Conservation (phyloP, 92 coral and sea anemone genomes). For the Meandrina meandrites region DNA sequence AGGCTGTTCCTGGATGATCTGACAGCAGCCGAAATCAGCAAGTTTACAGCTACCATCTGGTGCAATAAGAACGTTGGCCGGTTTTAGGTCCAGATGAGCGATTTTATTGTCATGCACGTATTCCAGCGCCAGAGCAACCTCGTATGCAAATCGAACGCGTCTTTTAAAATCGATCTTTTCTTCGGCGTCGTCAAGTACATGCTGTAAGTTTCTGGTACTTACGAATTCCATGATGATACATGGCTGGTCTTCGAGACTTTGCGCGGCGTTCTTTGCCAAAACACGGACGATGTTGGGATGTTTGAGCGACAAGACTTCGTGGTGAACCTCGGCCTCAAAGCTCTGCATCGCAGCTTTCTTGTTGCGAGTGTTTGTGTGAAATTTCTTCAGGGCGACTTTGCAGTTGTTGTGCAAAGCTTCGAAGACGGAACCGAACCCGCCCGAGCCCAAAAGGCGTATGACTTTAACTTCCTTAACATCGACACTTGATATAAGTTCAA, state of each 20-base stretch:
- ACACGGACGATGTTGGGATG: conserved; percentile 91
- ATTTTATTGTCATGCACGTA: conserved; percentile 77
- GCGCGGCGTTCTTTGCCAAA: conserved; percentile 66
- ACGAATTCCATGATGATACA: conserved; percentile 93
- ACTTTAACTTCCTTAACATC: conserved; percentile 75
- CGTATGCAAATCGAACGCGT: conserved; percentile 69
- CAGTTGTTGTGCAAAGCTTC: conserved; percentile 80
- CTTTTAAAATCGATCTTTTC: conserved; percentile 77
- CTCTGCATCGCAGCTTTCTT: conserved; percentile 98
- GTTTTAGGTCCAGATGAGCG: conserved; percentile 94
- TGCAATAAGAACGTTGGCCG: conserved; percentile 79
- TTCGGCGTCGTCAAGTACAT: conserved; percentile 77
- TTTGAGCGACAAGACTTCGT: conserved; percentile 75
- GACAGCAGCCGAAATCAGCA: conserved; percentile 96
- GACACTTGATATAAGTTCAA: conserved; percentile 41
- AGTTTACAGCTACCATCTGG: conserved; percentile 82
- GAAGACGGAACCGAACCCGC: conserved; percentile 94
- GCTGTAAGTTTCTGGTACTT: conserved; percentile 83
- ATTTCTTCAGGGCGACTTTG: conserved; percentile 82
- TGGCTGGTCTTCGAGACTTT: conserved; percentile 82
- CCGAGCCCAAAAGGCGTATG: conserved; percentile 74
- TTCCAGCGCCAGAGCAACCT: conserved; percentile 77
- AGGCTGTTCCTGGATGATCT: conserved; percentile 82
- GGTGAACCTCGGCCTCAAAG: conserved; percentile 82
- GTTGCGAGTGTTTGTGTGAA: conserved; percentile 95